Conservation (phyloP, 2,888 invertebrate species). For the Zaprionus obscuricornis region DNA sequence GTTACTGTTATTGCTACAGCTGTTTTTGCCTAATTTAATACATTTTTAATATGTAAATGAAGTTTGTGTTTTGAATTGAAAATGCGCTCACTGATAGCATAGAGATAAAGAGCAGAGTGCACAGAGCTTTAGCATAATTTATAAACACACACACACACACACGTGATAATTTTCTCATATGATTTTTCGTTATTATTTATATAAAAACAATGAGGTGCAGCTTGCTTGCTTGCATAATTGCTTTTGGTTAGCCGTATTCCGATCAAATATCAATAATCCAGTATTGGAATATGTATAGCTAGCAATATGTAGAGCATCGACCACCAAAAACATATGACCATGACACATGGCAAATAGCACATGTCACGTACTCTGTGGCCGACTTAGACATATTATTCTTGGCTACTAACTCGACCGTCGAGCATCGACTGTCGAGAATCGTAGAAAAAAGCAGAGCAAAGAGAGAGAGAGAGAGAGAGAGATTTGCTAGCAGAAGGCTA, state of each 20-base stretch:
- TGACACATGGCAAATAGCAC: slow-evolving; percentile 32
- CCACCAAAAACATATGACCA: too few species aligned
- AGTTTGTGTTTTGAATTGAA: not conserved
- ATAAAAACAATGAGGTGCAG: slow-evolving; percentile 7
- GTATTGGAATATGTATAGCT: slow-evolving; percentile 27
- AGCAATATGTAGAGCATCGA: too few species aligned
- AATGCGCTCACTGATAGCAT: not conserved
- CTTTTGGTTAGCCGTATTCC: slow-evolving; percentile 16
- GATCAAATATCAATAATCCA: slow-evolving; percentile 59
- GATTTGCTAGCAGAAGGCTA: slow-evolving; percentile 33
- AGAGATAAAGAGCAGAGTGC: not conserved
- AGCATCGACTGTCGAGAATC: not conserved
- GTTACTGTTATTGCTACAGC: not conserved
- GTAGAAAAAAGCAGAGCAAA: not conserved
- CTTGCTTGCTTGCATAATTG: slow-evolving; percentile 31
- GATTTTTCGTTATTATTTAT: slow-evolving; percentile 16
- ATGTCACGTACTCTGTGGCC: slow-evolving; percentile 44
- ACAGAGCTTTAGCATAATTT: slow-evolving; percentile 25
- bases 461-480: slow-evolving; percentile 55
- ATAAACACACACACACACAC: too few species aligned
- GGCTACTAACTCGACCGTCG: slow-evolving; percentile 35
- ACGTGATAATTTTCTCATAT: not conserved
- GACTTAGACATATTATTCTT: slow-evolving; percentile 68
- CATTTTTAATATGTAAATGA: slow-evolving; percentile 51
- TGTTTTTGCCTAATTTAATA: slow-evolving; percentile 29